Conservation (phyloP, 2,113 vertebrate genomes). For the Cyprinus carpio region DNA sequence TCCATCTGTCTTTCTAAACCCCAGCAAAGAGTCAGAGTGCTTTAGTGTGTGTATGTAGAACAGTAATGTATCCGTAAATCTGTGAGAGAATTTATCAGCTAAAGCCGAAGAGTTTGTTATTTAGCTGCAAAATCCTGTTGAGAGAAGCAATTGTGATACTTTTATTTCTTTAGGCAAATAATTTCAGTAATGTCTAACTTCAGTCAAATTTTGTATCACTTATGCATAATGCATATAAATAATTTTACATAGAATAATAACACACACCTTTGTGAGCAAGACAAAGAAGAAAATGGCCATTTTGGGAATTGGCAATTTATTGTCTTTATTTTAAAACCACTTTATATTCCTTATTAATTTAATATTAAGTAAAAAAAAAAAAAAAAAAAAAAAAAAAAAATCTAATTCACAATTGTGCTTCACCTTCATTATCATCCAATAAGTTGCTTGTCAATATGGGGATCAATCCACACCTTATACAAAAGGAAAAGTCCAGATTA, state of each 20-base stretch:
- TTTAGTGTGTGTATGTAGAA: neutral
- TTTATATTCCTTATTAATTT: no score
- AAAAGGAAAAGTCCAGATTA: no score
- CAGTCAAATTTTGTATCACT: neutral
- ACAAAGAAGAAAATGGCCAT: no score
- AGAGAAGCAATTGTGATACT: constrained; percentile 22
- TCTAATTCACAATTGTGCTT: no score
- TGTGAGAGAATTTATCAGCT: constrained; percentile 41
- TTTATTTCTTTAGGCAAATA: neutral
- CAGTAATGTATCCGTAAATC: constrained; percentile 38
- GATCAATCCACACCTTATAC: no score
- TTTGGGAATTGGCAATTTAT: no score
- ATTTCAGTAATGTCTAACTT: neutral
- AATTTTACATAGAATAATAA: neutral
- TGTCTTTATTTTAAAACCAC: no score
- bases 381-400: no score
- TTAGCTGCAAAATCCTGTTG: constrained; percentile 24
- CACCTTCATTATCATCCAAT: neutral
- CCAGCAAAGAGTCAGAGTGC: neutral
- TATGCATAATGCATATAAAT: neutral
- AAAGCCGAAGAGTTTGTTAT: constrained; percentile 5
- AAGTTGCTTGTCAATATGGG: no score
- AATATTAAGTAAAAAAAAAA: no score
- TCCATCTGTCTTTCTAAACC: constrained; percentile 41
- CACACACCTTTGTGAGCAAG: no score